These are phyloP conservation scores for Helobdella robusta DNA, from an alignment of 2,888 invertebrate genomes.

Conservation along the genomic window DNA sequence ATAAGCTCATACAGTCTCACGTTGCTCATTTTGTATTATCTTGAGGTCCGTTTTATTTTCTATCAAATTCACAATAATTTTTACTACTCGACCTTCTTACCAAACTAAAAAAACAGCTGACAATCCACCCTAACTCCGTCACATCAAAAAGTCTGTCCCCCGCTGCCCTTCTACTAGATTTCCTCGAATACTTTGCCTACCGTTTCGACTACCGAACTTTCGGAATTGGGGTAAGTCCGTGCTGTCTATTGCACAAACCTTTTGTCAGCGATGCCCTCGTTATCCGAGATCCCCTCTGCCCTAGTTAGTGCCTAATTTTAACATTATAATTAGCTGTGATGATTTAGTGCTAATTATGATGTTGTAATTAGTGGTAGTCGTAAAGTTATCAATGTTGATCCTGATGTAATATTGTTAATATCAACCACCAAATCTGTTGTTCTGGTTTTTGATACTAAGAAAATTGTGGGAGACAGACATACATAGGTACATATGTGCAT, in stretches of 20 bases:
- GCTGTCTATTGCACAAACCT: neutral
- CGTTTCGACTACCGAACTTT: conserved; percentile 20
- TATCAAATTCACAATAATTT: neutral
- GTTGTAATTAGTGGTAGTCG: no score
- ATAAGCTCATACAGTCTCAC: conserved; percentile 28
- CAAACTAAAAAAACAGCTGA: no score
- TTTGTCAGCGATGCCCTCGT: conserved; percentile 20
- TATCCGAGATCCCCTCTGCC: conserved; percentile 26
- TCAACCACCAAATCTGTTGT: neutral
- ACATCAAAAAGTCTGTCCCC: no score
- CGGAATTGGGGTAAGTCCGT: conserved; percentile 9
- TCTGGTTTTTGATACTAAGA: no score
- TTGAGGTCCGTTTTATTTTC: conserved; percentile 26
- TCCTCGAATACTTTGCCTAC: conserved; percentile 18
- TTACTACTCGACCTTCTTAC: no score
- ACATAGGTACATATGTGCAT: no score
- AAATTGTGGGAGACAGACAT: no score
- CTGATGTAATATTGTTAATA: neutral
- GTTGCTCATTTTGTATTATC: conserved; percentile 28
- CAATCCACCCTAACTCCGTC: no score
- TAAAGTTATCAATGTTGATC: neutral
- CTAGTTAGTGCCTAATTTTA: conserved; percentile 13
- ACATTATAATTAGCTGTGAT: no score
- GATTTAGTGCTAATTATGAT: no score
- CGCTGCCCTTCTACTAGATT: conserved; percentile 13